These are phyloP conservation scores for Agelastica alni DNA, from an alignment of 2,888 invertebrate genomes.

Conservation along the genomic window DNA sequence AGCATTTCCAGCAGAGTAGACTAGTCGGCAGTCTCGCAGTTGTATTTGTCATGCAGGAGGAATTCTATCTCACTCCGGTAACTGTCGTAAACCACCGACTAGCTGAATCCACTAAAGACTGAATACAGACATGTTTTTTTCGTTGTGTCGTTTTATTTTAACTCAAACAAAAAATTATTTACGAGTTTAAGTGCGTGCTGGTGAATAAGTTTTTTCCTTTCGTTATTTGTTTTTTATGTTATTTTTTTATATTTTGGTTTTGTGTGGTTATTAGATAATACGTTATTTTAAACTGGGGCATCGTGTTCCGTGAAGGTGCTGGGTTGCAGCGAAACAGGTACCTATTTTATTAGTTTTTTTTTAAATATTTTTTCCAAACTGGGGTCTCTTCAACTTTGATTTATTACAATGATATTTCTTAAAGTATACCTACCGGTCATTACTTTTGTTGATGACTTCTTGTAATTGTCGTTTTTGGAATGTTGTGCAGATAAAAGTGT, in stretches of 20 bases:
- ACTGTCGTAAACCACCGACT: constrained; percentile 2
- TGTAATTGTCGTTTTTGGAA: no score
- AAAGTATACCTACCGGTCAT: no score
- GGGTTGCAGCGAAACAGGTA: constrained; percentile 5
- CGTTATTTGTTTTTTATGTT: neutral
- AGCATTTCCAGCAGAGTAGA: constrained; percentile 12
- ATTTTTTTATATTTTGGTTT: neutral
- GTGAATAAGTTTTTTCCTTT: constrained; percentile 1
- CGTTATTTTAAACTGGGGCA: constrained; percentile 4
- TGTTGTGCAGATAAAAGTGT: no score
- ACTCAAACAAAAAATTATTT: neutral
- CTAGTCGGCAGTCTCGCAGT: constrained; percentile 2
- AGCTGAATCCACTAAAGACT: neutral
- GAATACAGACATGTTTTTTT: constrained; percentile 7
- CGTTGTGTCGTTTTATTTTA: neutral
- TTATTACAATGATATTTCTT: no score
- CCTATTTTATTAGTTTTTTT: neutral
- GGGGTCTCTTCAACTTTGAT: no score
- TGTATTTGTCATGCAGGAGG: constrained; percentile 4
- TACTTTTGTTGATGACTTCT: no score
- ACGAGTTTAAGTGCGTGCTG: neutral
- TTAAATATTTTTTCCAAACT: no score
- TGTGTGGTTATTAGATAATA: neutral
- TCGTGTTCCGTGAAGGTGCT: neutral
- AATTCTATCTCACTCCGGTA: neutral